A percentile compares a stretch with the other conserved stretches of the same genome.
phyloP scores from a whole-genome alignment of 2,113 vertebrate species.

The Melanostigma gelatinosum region DNA sequence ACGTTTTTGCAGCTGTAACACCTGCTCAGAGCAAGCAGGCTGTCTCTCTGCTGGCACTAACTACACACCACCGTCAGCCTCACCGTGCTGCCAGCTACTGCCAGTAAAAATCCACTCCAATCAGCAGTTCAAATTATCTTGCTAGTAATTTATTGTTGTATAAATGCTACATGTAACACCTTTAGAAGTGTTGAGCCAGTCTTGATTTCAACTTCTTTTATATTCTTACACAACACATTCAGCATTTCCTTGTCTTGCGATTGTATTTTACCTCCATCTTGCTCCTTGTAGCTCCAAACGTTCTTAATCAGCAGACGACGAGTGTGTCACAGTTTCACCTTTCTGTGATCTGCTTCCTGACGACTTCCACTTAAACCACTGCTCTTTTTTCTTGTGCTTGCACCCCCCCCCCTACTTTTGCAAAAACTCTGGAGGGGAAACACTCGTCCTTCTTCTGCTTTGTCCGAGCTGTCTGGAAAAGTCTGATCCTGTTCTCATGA shows the following conservation, averaged over 20 bases:
- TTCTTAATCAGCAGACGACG: background rate
- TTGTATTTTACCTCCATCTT: background rate
- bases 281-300: background rate
- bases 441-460: slow-evolving; percentile 7
- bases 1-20: slow-evolving; percentile 48
- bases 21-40: slow-evolving; percentile 34
- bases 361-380: slow-evolving; percentile 18
- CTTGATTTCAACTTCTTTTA: slow-evolving; percentile 10
- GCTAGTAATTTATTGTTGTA: background rate
- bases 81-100: background rate
- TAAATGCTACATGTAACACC: background rate
- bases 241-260: background rate
- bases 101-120: background rate
- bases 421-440: background rate
- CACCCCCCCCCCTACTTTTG: background rate
- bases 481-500: background rate
- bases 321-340: background rate
- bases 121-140: background rate
- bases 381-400: background rate
- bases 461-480: slow-evolving; percentile 9
- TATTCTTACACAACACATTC: background rate
- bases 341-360: slow-evolving; percentile 19
- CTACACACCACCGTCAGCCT: slow-evolving; percentile 8
- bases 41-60: slow-evolving; percentile 12
- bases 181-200: background rate